Evolutionary conservation across 2,888 invertebrate genomes (phyloP), one percentile per base, ranked within the genome.

Genomic region (Physocephala rufipes): DNA sequence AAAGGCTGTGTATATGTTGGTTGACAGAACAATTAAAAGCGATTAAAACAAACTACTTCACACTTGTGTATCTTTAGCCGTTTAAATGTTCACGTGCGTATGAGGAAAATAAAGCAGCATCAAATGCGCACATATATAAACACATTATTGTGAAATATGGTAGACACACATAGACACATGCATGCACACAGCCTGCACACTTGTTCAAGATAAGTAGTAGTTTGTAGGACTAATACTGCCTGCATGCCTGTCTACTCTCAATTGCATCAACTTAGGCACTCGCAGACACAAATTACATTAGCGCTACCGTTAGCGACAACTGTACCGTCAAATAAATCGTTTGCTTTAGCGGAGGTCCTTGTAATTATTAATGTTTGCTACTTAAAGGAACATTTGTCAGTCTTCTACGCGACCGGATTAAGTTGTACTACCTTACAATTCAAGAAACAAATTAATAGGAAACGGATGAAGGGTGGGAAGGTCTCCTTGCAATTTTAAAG

Each of bases 21-120:
- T 68, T 68, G 68, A 68, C 68, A 68, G 47, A 68, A 68, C 68
- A 68, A 68, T 68, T 68, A 68, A 68, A 62, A 68, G 62, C 68
- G 68, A 68, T 68, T 62, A 68, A 68, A 68, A 68, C 51, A 68
- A 68, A 68, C 68, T 68, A 68, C 68, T 68, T 68, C 61, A 30
- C 80, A 76, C 77, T 76, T 75, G 74, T 74, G 63, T 74, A 76
- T 74, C 30, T 73, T 73, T 51, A 59, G 66, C 59, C 4, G 65
- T 30, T 66, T 43, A 51, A 61, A 65, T 45, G 51, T 65, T 59
- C 59, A 61, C 65, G 47, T 70, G 70, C 59, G 70, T 49, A 49
- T 59, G 59, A 49, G 24, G 55, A 30, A 66, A 63, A 26, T 47
- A 45, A 66, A 30, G n/a, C 36, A 53, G n/a, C 26, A 36, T 36